Evolutionary conservation across 2,797 vertebrate genomes (phyloP), one percentile per base, ranked within the genome.

Genomic region (Helicolenus hilgendorfi): DNA sequence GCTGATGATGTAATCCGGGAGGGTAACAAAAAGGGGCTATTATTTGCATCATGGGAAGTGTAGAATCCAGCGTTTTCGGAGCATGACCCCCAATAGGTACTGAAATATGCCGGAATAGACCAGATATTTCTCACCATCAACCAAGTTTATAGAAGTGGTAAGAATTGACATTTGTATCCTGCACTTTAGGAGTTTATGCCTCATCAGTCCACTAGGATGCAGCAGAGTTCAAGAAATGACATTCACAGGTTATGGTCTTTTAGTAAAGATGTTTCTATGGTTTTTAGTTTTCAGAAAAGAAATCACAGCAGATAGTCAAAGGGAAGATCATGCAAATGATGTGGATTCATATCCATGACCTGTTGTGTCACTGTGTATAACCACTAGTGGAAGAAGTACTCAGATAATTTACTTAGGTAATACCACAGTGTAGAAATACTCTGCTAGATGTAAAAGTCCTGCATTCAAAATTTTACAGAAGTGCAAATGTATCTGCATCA

Each of bases 191-290:
- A 36, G 58, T 72, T 26, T 26, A 33, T 86, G 29, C 62, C 53
- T 55, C 72, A 18, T 73, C 10, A 2, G 11, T 59, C 94, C 94
- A 92, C 84, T 75, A 91, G 93, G 63, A 11, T 7, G 87, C 88
- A 92, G 92, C 77, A 94, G 73, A 88, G 81, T 55, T 78, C 55
- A 77, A 83, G 11, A 64, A 77, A 73, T 86, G 4, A 62, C 49
- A 33, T 11, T 3, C 0, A 58, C 0, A 49, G 7, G 2, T 1
- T 2, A 0, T 20, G 7, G 0, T 78, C 22, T 26, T 60, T 18
- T 4, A 38, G 10, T 26, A 7, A 20, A 38, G 3, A 35, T 1
- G 11, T 49, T 62, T 63, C 33, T 5, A 4, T 58, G 1, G 20
- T 11, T 0, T 63, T 63, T 49, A 0, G 1, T 53, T 18, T 38